A percentile compares a stretch with the other conserved stretches of the same genome.
These are phyloP conservation scores for Syrrhaptes paradoxus DNA, from an alignment of 2,113 vertebrate genomes.

Conservation along the genomic window DNA sequence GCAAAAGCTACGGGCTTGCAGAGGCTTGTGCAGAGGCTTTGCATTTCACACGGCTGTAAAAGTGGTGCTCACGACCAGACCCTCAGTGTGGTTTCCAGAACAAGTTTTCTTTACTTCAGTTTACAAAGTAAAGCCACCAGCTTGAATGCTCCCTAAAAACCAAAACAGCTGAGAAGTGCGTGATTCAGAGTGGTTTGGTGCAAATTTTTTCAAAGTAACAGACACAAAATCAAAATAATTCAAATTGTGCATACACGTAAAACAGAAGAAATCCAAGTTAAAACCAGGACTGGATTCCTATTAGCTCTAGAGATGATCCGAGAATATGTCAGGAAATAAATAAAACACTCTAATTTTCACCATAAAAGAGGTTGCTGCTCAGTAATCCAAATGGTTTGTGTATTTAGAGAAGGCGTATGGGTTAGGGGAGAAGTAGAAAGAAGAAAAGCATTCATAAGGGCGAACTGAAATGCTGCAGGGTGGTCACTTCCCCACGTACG, in stretches of 20 bases:
- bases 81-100: neutral
- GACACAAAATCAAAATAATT: neutral
- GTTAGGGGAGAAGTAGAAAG: neutral
- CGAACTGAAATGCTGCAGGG: neutral
- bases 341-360: neutral
- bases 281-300: conserved; percentile 51
- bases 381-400: neutral
- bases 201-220: conserved; percentile 62
- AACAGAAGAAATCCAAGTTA: conserved; percentile 70
- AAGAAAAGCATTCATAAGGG: neutral
- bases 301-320: neutral
- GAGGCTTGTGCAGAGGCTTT: neutral
- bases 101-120: neutral
- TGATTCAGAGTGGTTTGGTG: conserved; percentile 1
- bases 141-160: neutral
- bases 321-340: neutral
- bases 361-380: neutral
- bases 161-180: neutral
- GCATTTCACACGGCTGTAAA: neutral
- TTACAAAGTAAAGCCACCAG: conserved; percentile 11
- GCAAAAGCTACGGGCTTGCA: neutral
- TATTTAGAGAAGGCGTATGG: neutral
- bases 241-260: neutral
- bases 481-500: neutral
- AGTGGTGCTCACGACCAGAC: neutral